These are phyloP conservation scores for Paramormyrops hopkinsi DNA, from an alignment of 2,797 vertebrate species.

Conservation along the genomic window DNA sequence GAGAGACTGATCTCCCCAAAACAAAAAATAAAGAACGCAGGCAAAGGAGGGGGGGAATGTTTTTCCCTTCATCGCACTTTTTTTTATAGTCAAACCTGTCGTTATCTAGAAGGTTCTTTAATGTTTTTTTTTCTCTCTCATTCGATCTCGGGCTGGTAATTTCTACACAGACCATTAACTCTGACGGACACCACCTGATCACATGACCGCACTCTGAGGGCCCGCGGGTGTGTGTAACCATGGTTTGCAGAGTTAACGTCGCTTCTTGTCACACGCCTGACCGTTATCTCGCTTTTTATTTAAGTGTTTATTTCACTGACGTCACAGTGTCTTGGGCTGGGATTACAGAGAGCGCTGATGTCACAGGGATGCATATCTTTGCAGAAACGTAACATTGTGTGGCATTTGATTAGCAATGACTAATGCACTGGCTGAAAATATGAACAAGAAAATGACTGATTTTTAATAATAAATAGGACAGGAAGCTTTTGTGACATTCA, in stretches of 20 bases:
- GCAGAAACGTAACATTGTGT: not conserved
- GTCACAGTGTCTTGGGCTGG: not conserved
- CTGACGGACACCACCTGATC: not conserved
- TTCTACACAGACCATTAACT: not conserved
- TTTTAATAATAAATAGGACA: not conserved
- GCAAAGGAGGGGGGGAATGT: not conserved
- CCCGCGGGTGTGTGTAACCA: not conserved
- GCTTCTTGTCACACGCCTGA: not conserved
- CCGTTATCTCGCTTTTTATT: not conserved
- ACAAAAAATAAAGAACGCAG: not conserved
- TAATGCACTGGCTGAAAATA: not conserved
- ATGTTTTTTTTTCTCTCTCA: not conserved
- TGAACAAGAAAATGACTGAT: not conserved
- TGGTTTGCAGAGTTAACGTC: not conserved
- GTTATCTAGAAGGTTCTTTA: not conserved
- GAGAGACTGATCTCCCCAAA: not conserved
- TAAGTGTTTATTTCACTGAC: not conserved
- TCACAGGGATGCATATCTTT: not conserved
- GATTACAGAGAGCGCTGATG: not conserved
- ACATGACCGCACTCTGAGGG: not conserved
- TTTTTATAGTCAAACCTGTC: not conserved
- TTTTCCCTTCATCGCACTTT: not conserved
- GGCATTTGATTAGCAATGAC: not conserved
- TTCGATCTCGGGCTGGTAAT: not conserved
- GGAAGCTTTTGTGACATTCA: not conserved